Evolutionary conservation across 2,113 vertebrate genomes (phyloP), one percentile per base, ranked within the genome.

Genomic region (Cepphus grylle): DNA sequence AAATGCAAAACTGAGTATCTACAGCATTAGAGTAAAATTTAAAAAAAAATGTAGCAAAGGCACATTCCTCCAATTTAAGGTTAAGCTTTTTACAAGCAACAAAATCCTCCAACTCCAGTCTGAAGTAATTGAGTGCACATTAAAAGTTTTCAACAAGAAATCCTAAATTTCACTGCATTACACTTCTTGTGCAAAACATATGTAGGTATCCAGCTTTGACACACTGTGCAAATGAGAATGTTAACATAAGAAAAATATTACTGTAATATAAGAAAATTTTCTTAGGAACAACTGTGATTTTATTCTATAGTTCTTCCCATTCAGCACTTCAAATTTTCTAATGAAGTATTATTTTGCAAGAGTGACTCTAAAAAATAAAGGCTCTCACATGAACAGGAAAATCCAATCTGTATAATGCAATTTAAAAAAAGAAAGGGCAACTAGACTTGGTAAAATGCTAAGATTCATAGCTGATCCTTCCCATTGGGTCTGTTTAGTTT

Each of bases 371-470:
- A 12, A 49, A 80, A 49, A 65, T 52, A 27, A 43, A 25, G 6
- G 4, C 7, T 74, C 17, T 43, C 8, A 12, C 5, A 55, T 0
- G 0, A 79, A 71, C 5, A 38, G 13, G 6, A 88, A 84, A 90
- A 59, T 15, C 13, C 3, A 1, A 4, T 19, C 53, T 1, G 18
- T 3, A 52, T 10, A 34, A 76, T 2, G 7, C 2, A 79, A 55
- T 55, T 40, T 38, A 17, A 25, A 59, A 63, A 74, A 40, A 22
- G 6, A 47, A 62, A 66, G 2, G 5, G 22, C 84, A 86, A 74
- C 7, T 40, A 65, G 69, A 15, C 8, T 67, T 88, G 23, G 50
- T 11, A 18, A 19, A 88, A 81, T 11, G 22, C 34, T 79, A 62
- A 38, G n/a, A 79, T 23, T 91, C 9, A 72, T 7, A 59, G 58